Percentiles rank a stretch among this genome's conserved stretches.
Evolutionary conservation across 1,140 invertebrate genomes (phyloP).

Genomic region (Branchinecta lynchi): DNA sequence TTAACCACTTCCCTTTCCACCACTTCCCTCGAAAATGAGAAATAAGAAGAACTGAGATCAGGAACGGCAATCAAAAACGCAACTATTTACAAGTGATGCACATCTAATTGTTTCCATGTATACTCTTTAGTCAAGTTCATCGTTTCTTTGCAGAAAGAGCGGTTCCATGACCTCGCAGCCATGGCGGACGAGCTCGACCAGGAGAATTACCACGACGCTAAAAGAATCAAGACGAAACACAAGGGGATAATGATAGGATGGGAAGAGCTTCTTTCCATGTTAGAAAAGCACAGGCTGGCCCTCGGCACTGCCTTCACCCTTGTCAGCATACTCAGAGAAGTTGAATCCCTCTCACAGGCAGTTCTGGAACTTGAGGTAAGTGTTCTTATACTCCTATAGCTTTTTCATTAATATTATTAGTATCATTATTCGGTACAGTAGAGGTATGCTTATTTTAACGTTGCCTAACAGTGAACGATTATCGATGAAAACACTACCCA

Average conservation of each 20-base stretch:
- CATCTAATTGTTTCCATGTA: no score
- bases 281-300: conserved; percentile 68
- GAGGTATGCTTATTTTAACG: no score
- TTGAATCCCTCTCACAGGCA: conserved; percentile 70
- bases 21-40: no score
- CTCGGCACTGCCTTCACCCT: conserved; percentile 57
- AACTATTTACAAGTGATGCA: no score
- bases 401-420: background rate
- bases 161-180: conserved; percentile 78
- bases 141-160: conserved; percentile 51
- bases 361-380: conserved; percentile 59
- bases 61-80: no score
- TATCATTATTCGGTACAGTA: no score
- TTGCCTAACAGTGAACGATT: no score
- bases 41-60: no score
- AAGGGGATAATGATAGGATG: conserved; percentile 74
- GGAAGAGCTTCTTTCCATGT: conserved; percentile 62
- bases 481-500: no score
- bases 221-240: conserved; percentile 62
- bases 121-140: no score
- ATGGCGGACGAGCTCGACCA: conserved; percentile 78
- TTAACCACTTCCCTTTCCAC: no score
- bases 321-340: conserved; percentile 72
- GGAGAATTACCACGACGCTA: conserved; percentile 81
- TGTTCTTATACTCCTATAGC: background rate